Base-by-base conservation (phyloP, 2,113 vertebrate species). In the Girardinichthys multiradiatus region DNA sequence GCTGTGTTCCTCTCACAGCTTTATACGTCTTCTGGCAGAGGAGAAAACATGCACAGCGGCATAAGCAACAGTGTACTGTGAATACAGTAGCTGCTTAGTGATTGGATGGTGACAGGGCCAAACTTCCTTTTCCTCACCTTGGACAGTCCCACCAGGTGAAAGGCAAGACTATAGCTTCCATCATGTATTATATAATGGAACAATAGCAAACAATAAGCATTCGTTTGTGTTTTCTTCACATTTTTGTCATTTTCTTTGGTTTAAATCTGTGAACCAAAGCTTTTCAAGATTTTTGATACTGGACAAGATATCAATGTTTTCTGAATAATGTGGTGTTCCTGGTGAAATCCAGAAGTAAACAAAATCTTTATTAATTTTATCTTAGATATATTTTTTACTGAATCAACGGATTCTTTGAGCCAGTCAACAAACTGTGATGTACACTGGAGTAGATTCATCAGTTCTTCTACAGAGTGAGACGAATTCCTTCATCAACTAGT, bases 1-100 rank as follows among this genome's bases (percentile, higher is more conserved):
- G 93, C 92, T 99, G 96, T 57, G 82, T 99, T 10, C 97, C 97
- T 2, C 60, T 97, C 64, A 89, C 72, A 12, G 96, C 97, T 58
- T 80, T 97, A 45, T 68, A 94, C 7, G 87, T 74, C 8, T 94
- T 89, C 70, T 30, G 94, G 67, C 81, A 0, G 60, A 95, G 77
- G 72, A 90, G 80, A 67, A 90, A 77, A 84, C 82, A 15, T 1
- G 69, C 27, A 27, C n/a, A 31, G 15, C 29, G 4, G 4, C 37
- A 17, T 0, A 79, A 60, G 15, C 19, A 27, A 65, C 30, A 74
- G 66, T 28, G 1, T 0, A 14, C 62, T 0, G 31, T 83, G 17
- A 85, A n/a, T 67, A 86, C 87, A 0, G 24, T 59, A 0, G 79
- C 82, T 15, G 13, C 68, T 45, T 83, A 84, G 59, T 3, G n/a